Percentiles rank a stretch among this genome's conserved stretches.
Conservation (phyloP, 2,797 vertebrate genomes). For the Scarus forsteni region DNA sequence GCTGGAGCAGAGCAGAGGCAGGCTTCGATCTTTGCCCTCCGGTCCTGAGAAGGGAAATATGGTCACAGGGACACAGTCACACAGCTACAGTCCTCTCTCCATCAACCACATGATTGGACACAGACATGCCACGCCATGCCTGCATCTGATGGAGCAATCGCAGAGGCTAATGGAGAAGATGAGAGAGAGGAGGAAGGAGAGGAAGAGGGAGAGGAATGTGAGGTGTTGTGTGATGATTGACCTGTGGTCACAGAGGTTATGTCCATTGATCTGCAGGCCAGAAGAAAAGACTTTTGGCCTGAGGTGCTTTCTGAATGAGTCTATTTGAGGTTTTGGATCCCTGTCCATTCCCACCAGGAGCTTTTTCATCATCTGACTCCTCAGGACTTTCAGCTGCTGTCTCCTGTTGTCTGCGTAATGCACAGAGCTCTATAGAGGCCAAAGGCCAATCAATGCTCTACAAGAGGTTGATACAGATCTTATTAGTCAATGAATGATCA, state of each 20-base stretch:
- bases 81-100: slow-evolving; percentile 65
- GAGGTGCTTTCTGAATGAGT: slow-evolving; percentile 81
- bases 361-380: slow-evolving; percentile 82
- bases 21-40: slow-evolving; percentile 78
- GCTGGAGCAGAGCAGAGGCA: slow-evolving; percentile 64
- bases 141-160: slow-evolving; percentile 74
- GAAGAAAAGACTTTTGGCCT: slow-evolving; percentile 71
- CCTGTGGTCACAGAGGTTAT: slow-evolving; percentile 76
- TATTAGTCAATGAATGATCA: slow-evolving; percentile 87
- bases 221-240: slow-evolving; percentile 74
- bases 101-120: slow-evolving; percentile 75
- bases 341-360: slow-evolving; percentile 72
- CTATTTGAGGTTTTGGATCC: slow-evolving; percentile 78
- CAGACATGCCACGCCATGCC: slow-evolving; percentile 72
- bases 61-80: slow-evolving; percentile 57
- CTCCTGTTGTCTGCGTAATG: slow-evolving; percentile 70
- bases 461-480: slow-evolving; percentile 84
- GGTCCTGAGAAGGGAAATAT: slow-evolving; percentile 65
- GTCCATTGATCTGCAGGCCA: slow-evolving; percentile 78
- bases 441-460: slow-evolving; percentile 81
- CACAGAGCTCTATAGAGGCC: slow-evolving; percentile 69
- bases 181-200: slow-evolving; percentile 56
- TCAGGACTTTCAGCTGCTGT: slow-evolving; percentile 79
- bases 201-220: slow-evolving; percentile 40
- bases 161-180: slow-evolving; percentile 69